Percentiles rank a stretch among this genome's conserved stretches.
Conservation (phyloP, 2,113 vertebrate species). For the Anolis sagrei region DNA sequence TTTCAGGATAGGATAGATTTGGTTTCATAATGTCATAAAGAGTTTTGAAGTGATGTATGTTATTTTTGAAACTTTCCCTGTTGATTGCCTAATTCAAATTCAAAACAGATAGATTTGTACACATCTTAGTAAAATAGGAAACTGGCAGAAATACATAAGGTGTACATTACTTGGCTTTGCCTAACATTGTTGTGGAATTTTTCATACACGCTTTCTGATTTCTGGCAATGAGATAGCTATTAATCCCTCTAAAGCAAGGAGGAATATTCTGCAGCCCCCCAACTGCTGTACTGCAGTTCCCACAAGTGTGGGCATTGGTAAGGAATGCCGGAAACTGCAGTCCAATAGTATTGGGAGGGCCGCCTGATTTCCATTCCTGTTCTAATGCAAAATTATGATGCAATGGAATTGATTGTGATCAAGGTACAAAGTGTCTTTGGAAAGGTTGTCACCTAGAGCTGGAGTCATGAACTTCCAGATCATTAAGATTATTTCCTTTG, state of each 20-base stretch:
- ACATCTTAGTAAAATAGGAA: background rate
- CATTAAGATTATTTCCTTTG: background rate
- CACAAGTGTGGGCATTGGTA: too few species aligned
- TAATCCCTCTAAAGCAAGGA: background rate
- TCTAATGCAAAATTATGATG: too few species aligned
- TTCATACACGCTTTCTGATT: background rate
- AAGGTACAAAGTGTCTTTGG: background rate
- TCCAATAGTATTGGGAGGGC: too few species aligned
- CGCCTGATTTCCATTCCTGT: too few species aligned
- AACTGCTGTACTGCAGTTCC: too few species aligned
- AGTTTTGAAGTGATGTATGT: slow-evolving; percentile 28
- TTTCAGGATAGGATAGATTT: slow-evolving; percentile 41
- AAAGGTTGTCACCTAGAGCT: background rate
- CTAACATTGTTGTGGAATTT: background rate
- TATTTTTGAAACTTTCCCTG: background rate
- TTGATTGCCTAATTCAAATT: slow-evolving; percentile 11
- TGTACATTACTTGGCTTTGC: background rate
- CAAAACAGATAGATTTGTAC: background rate
- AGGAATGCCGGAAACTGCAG: too few species aligned
- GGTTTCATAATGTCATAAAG: slow-evolving; percentile 22
- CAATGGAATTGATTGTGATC: background rate
- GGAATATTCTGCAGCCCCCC: too few species aligned
- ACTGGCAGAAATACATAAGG: background rate
- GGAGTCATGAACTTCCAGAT: background rate
- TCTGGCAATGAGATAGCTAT: background rate